Evolutionary conservation across 2,888 invertebrate genomes (phyloP).

Genomic region (Stenurella melanura): DNA sequence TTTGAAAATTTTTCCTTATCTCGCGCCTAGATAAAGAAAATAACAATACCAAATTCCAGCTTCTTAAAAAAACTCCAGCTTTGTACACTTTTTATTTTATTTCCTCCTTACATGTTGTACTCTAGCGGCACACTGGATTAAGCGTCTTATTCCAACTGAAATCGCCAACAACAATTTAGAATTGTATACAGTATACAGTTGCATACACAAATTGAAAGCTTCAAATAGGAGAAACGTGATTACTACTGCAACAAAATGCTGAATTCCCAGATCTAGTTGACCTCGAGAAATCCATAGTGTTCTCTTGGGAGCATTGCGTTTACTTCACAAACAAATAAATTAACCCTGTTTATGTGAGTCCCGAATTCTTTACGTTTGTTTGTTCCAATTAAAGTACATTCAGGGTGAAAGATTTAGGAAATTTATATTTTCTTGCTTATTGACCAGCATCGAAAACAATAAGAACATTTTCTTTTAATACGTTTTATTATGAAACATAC

Average conservation of each 20-base stretch:
- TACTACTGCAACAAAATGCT: constrained; percentile 23
- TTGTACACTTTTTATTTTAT: not conserved
- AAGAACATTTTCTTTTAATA: not conserved
- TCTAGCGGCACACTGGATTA: not conserved
- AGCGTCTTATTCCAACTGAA: not conserved
- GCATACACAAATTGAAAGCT: not conserved
- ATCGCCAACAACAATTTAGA: not conserved
- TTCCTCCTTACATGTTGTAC: not conserved
- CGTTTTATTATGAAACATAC: not conserved
- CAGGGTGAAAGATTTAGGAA: constrained; percentile 35
- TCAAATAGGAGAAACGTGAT: constrained; percentile 12
- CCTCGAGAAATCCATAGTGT: constrained; percentile 46
- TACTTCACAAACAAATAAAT: constrained; percentile 53
- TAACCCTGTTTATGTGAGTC: constrained; percentile 47
- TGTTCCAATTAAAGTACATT: constrained; percentile 22
- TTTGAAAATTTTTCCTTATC: too few relatives aligned
- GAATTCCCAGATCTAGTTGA: constrained; percentile 50
- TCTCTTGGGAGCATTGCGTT: constrained; percentile 45
- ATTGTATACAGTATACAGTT: not conserved
- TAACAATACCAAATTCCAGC: too few relatives aligned
- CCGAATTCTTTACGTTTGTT: constrained; percentile 45
- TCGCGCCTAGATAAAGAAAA: too few relatives aligned
- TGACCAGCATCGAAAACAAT: not conserved
- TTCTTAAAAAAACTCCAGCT: too few relatives aligned
- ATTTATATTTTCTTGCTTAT: constrained; percentile 33